phyloP scores from a whole-genome alignment of 2,888 invertebrate genomes.

The Xylophagus ater region DNA sequence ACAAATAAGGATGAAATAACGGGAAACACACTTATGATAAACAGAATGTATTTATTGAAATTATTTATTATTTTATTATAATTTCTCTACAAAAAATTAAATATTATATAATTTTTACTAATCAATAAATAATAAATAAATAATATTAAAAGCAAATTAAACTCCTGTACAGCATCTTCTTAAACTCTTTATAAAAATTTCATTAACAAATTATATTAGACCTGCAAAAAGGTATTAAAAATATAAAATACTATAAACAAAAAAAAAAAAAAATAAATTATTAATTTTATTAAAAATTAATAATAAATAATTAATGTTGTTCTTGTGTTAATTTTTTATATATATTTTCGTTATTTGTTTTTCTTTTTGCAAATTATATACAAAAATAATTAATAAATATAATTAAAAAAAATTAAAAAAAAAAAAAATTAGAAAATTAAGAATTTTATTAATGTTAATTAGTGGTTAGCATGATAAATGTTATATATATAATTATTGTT shows the following conservation, averaged over 20 bases:
- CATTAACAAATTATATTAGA: slow-evolving; percentile 8
- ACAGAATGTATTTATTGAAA: too few relatives aligned
- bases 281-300: neutral
- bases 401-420: neutral
- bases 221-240: neutral
- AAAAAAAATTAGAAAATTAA: slow-evolving; percentile 1
- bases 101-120: neutral
- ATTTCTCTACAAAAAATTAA: too few relatives aligned
- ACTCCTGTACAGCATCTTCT: slow-evolving; percentile 10
- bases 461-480: slow-evolving; percentile 14
- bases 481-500: slow-evolving; percentile 11
- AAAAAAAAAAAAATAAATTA: neutral
- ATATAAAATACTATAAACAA: neutral
- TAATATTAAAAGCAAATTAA: slow-evolving; percentile 10
- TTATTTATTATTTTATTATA: too few relatives aligned
- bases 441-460: slow-evolving; percentile 8
- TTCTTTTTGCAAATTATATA: too few relatives aligned
- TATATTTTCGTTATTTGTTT: neutral
- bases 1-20: too few relatives aligned
- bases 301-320: slow-evolving; percentile 15
- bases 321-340: neutral
- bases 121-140: slow-evolving; percentile 2
- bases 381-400: neutral
- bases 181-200: slow-evolving; percentile 8
- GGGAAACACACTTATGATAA: too few relatives aligned